A percentile compares a stretch with the other conserved stretches of the same genome.
Conservation (phyloP, 2,113 vertebrate genomes). For the Monarcha castaneiventris region DNA sequence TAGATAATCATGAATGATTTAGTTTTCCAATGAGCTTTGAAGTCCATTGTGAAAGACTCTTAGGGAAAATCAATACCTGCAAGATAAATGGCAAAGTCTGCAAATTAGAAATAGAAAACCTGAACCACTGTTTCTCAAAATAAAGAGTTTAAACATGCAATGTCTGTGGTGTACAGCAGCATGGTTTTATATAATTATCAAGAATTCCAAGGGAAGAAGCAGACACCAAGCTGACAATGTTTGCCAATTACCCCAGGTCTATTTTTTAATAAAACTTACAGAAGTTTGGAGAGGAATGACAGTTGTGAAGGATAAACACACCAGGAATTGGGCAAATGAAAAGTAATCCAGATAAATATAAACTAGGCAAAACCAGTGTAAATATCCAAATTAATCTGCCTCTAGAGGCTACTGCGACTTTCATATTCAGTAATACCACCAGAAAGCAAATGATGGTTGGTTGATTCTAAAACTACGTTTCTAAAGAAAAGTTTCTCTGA, state of each 20-base stretch:
- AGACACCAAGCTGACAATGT: not conserved
- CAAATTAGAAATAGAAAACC: not conserved
- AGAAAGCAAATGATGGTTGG: not conserved
- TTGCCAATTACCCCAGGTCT: not conserved
- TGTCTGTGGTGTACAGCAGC: not conserved
- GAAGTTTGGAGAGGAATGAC: not conserved
- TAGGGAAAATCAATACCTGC: slow-evolving; percentile 22
- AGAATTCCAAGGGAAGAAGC: not conserved
- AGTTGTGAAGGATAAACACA: not conserved
- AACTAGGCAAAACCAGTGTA: not conserved
- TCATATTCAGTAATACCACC: not conserved
- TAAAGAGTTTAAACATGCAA: not conserved
- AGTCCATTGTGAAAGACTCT: not conserved
- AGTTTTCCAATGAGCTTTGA: slow-evolving; percentile 6
- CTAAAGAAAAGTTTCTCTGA: not conserved
- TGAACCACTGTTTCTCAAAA: not conserved
- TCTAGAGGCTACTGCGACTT: not conserved
- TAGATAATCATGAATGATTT: slow-evolving; percentile 13
- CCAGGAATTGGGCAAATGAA: not conserved
- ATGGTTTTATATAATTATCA: not conserved
- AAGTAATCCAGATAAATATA: not conserved
- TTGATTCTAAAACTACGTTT: not conserved
- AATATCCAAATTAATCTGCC: not conserved
- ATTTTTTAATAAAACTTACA: not conserved
- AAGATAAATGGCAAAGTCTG: not conserved